phyloP scores from a whole-genome alignment of 1,140 invertebrate species.

The Tenebrio molitor region DNA sequence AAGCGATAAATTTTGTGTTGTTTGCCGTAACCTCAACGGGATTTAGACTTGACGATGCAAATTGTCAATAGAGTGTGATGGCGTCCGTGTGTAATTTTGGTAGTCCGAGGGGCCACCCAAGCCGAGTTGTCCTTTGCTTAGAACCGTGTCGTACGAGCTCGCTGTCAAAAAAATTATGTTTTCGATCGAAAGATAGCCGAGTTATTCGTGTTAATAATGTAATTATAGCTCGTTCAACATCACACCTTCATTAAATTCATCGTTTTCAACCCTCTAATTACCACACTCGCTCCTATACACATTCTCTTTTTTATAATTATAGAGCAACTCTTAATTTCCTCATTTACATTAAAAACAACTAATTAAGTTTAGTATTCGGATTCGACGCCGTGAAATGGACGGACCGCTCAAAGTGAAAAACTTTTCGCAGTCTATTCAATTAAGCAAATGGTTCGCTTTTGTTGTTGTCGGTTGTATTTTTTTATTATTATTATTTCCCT shows the following conservation, averaged over 20 bases:
- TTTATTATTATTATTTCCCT: slow-evolving; percentile 34
- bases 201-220: slow-evolving; percentile 38
- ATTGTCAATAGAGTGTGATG: neutral
- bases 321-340: slow-evolving; percentile 29
- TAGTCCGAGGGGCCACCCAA: slow-evolving; percentile 15
- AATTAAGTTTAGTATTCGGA: slow-evolving; percentile 34
- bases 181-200: slow-evolving; percentile 33
- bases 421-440: slow-evolving; percentile 41
- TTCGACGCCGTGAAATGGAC: slow-evolving; percentile 8
- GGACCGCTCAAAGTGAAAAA: slow-evolving; percentile 37
- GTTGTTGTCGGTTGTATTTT: slow-evolving; percentile 32
- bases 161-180: slow-evolving; percentile 34
- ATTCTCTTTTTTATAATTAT: slow-evolving; percentile 21
- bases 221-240: slow-evolving; percentile 35
- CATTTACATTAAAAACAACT: slow-evolving; percentile 38
- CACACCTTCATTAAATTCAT: slow-evolving; percentile 31
- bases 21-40: neutral
- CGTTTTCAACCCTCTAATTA: slow-evolving; percentile 33
- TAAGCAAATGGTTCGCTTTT: slow-evolving; percentile 42
- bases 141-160: slow-evolving; percentile 2
- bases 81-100: slow-evolving; percentile 3
- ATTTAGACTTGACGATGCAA: slow-evolving; percentile 18
- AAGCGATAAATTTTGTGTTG: neutral
- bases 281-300: neutral
- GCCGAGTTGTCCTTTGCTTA: neutral